These are phyloP conservation scores for Anthopleura sola DNA, from an alignment of 64 coral and sea anemone genomes.

Conservation along the genomic window DNA sequence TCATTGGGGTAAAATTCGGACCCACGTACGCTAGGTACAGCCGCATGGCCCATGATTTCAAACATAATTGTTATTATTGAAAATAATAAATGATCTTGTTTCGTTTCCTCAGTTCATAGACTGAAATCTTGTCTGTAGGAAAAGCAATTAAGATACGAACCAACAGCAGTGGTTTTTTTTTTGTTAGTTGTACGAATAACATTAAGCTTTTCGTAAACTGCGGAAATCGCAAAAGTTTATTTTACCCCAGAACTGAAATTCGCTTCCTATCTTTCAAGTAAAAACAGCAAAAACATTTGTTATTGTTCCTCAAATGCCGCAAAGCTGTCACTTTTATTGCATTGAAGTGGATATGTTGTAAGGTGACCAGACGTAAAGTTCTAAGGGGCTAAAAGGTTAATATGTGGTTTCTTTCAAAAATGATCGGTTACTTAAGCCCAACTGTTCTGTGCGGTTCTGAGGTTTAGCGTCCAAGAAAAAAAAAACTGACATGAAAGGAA, in stretches of 20 bases:
- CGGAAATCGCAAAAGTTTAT: slow-evolving; percentile 19
- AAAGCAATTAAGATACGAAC: slow-evolving; percentile 28
- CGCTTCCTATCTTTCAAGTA: slow-evolving; percentile 18
- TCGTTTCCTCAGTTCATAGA: slow-evolving; percentile 4
- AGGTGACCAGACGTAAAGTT: slow-evolving; percentile 9
- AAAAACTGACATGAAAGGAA: background rate
- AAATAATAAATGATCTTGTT: slow-evolving; percentile 13
- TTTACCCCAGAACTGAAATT: slow-evolving; percentile 8
- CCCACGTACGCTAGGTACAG: background rate
- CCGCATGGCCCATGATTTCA: background rate
- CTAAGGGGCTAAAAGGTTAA: slow-evolving; percentile 14
- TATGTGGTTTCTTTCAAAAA: slow-evolving; percentile 17
- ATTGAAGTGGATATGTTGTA: slow-evolving; percentile 14
- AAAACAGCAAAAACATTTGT: slow-evolving; percentile 22
- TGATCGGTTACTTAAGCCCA: slow-evolving; percentile 6
- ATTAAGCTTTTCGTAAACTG: slow-evolving; percentile 12
- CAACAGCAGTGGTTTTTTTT: background rate
- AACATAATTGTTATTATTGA: slow-evolving; percentile 13
- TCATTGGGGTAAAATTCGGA: background rate
- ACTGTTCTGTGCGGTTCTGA: slow-evolving; percentile 7
- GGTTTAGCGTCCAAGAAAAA: background rate
- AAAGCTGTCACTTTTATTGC: slow-evolving; percentile 19
- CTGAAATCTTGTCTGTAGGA: slow-evolving; percentile 3
- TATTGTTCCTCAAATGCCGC: slow-evolving; percentile 18
- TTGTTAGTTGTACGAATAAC: background rate